Evolutionary conservation across 2,113 vertebrate species (phyloP).

Genomic region (Bos taurus): ARS-UCD2.0 NC_037336.1:94366501-94367000

Average conservation of each 20-base stretch:
- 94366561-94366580: background rate
- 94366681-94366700: background rate
- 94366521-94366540: background rate
- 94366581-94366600: background rate
- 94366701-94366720: rapidly evolving
- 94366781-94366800: no score
- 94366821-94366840: rapidly evolving
- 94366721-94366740: background rate
- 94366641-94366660: background rate
- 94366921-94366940: background rate
- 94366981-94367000: background rate
- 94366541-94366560: background rate
- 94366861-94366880: background rate
- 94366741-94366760: no score
- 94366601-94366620: background rate
- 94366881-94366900: background rate
- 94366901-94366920: background rate
- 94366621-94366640: background rate
- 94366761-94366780: rapidly evolving
- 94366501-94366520: background rate
- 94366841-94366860: background rate
- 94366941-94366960: background rate
- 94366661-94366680: background rate
- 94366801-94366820: background rate
- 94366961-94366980: background rate